Base-by-base conservation (phyloP, 2,888 invertebrate genomes). In the Brenthis daphne region DNA sequence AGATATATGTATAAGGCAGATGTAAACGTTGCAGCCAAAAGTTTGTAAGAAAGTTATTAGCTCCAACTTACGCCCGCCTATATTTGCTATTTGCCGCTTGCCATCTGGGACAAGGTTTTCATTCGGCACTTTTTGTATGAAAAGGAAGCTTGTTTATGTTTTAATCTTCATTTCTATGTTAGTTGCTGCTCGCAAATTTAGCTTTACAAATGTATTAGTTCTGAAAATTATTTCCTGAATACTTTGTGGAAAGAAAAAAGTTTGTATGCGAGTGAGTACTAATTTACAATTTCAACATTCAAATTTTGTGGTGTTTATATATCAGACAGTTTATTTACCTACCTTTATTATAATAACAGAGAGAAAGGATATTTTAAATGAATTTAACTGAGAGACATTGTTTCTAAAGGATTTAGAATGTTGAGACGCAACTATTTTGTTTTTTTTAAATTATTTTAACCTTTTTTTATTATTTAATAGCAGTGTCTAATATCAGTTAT, bases 81-180 rank as follows among this genome's bases (percentile, higher is more conserved):
- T 63, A 54, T 63, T 63, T 63, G 63, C 43, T 63, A 54, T 54
- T 63, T 63, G 63, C 63, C 63, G 63, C 53, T 63, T 37, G 43
- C 63, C 63, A 63, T 63, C 63, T 63, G 63, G 53, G 63, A 63
- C 63, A 63, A 63, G 63, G 63, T 51, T 53, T 63, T 63, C 53
- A 43, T 54, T 53, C 20, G 37, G 53, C 33, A 53, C 20, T 54
- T 54, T 63, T 63, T 63, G 63, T 63, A 20, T 54, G 20, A 54
- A 54, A 63, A 67, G 51, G 51, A 50, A 67, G 61, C 63, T 56
- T 67, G 67, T 63, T 67, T 67, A 67, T 61, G 65, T 65, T 43
- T 57, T 57, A 64, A 57, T 37, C 16, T 54, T 57, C 13, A 55
- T 53, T 58, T 20, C 12, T 6, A 53, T 16, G 53, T 63, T 37